phyloP scores from a whole-genome alignment of 2,113 vertebrate species.

The Sturnus vulgaris region DNA sequence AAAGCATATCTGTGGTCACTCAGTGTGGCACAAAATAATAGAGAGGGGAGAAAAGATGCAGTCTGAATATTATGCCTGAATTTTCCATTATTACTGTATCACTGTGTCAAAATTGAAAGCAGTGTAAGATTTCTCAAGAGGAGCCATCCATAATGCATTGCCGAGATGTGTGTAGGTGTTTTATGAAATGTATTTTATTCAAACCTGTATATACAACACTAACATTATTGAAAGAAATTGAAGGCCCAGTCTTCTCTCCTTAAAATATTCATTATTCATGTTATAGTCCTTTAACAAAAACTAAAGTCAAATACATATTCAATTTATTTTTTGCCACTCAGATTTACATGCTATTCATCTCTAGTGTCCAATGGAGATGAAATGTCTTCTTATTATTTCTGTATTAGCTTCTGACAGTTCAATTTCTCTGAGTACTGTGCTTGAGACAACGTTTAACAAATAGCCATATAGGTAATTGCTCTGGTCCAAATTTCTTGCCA shows the following conservation, averaged over 20 bases:
- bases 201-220: constrained; percentile 71
- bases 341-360: constrained; percentile 71
- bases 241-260: constrained; percentile 66
- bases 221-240: constrained; percentile 78
- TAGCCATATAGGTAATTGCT: constrained; percentile 70
- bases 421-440: constrained; percentile 74
- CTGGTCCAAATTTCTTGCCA: constrained; percentile 73
- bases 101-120: constrained; percentile 76
- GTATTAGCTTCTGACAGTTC: constrained; percentile 77
- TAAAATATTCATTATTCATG: constrained; percentile 76
- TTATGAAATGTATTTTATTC: constrained; percentile 76
- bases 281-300: constrained; percentile 74
- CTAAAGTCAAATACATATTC: constrained; percentile 67
- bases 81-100: constrained; percentile 73
- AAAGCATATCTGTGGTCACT: constrained; percentile 29
- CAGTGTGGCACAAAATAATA: constrained; percentile 55
- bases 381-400: constrained; percentile 73
- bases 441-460: constrained; percentile 70
- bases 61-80: constrained; percentile 66
- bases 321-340: constrained; percentile 60
- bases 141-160: constrained; percentile 74
- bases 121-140: constrained; percentile 74
- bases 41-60: constrained; percentile 23
- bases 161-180: constrained; percentile 68
- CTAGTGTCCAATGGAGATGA: constrained; percentile 69